Conservation (phyloP, 1,140 invertebrate genomes). For the Macrobrachium rosenbergii region DNA sequence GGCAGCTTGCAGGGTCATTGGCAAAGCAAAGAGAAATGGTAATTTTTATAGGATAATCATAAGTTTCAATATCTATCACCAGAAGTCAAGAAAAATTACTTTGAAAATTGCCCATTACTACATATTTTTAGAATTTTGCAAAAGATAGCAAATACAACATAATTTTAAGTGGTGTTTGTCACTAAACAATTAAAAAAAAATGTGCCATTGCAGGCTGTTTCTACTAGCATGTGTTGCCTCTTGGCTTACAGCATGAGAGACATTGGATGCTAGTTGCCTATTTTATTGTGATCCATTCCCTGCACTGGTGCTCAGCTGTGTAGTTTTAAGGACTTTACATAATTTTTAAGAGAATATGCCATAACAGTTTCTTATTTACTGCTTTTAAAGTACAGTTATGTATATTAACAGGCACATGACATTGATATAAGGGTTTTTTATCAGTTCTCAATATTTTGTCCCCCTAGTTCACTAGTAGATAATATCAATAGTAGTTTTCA, state of each 20-base stretch:
- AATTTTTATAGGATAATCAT: too few species aligned
- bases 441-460: neutral
- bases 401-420: neutral
- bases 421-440: neutral
- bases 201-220: conserved; percentile 58
- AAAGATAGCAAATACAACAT: conserved; percentile 36
- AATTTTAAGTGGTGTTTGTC: neutral
- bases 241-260: conserved; percentile 46
- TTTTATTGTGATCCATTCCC: conserved; percentile 57
- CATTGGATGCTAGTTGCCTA: conserved; percentile 45
- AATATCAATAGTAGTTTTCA: too few species aligned
- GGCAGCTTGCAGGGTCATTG: too few species aligned
- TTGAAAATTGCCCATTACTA: too few species aligned
- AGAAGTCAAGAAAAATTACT: too few species aligned
- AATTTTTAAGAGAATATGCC: conserved; percentile 31
- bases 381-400: neutral
- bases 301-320: conserved; percentile 54
- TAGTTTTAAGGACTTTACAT: conserved; percentile 43
- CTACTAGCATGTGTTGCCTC: conserved; percentile 44
- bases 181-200: neutral
- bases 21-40: too few species aligned
- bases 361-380: conserved; percentile 40
- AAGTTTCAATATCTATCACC: too few species aligned
- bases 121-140: conserved; percentile 25
- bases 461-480: too few species aligned